Evolutionary conservation across 2,888 invertebrate species (phyloP).

Genomic region (Caradrina clavipalpis): DNA sequence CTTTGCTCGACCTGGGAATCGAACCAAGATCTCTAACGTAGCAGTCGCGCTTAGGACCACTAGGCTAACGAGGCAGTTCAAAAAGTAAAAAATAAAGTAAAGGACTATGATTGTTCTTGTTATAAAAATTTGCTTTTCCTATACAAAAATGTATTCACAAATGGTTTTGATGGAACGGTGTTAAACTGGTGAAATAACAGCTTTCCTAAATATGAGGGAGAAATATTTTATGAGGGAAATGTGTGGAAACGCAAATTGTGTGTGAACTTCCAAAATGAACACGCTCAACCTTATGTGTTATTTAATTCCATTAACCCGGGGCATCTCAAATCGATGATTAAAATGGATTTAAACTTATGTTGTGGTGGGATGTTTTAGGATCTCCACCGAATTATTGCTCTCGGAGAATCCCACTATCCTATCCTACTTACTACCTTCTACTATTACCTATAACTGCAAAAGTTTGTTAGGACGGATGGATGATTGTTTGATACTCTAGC

Average conservation of each 20-base stretch:
- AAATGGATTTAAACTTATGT: neutral
- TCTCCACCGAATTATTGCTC: neutral
- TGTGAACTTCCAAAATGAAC: neutral
- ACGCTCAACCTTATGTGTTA: neutral
- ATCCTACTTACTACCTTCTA: too few relatives aligned
- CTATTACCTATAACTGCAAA: too few relatives aligned
- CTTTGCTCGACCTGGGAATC: too few relatives aligned
- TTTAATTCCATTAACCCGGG: neutral
- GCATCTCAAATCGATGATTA: neutral
- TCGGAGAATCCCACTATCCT: neutral
- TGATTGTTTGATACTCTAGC: too few relatives aligned
- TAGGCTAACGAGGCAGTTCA: too few relatives aligned
- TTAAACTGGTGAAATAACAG: constrained; percentile 18
- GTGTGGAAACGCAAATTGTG: neutral
- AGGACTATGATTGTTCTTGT: constrained; percentile 22
- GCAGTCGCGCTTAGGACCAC: too few relatives aligned
- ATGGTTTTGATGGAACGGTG: neutral
- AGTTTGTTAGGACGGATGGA: too few relatives aligned
- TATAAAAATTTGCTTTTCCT: constrained; percentile 17
- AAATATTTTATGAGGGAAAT: constrained; percentile 1
- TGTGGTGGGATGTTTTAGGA: neutral
- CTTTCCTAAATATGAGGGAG: neutral
- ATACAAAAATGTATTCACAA: constrained; percentile 15
- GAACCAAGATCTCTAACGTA: too few relatives aligned
- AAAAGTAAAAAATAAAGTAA: too few relatives aligned